Percentiles rank a stretch among this genome's conserved stretches.
These are phyloP conservation scores for Neosilurus hyrtlii DNA, from an alignment of 2,797 vertebrate genomes.

Conservation along the genomic window DNA sequence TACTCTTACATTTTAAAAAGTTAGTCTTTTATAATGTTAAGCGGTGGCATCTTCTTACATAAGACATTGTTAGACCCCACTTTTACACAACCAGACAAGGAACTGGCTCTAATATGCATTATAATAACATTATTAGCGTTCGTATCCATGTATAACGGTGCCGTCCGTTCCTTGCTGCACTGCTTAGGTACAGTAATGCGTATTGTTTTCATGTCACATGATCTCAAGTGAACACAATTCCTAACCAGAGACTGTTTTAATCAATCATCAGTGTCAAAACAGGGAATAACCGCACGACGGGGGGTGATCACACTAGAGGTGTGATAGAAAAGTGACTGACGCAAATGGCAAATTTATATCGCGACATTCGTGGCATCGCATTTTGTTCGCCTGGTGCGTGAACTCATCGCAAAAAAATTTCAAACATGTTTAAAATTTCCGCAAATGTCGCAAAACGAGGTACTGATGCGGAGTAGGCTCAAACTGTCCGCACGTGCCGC, in stretches of 20 bases:
- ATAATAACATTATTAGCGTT: not conserved
- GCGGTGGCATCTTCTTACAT: not conserved
- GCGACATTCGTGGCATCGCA: too few species aligned
- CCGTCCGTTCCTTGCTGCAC: not conserved
- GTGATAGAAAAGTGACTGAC: too few species aligned
- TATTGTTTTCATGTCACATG: not conserved
- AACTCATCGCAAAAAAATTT: too few species aligned
- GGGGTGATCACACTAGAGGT: too few species aligned
- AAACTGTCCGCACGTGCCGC: too few species aligned
- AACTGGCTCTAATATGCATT: not conserved
- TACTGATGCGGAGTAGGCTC: too few species aligned
- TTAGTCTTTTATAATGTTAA: not conserved
- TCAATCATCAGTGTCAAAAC: not conserved
- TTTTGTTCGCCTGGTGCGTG: too few species aligned
- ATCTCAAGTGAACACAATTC: not conserved
- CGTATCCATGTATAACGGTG: not conserved
- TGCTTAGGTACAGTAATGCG: not conserved
- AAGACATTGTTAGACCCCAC: not conserved
- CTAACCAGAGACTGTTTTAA: not conserved
- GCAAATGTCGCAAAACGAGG: too few species aligned
- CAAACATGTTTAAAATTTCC: too few species aligned
- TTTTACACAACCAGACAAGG: not conserved
- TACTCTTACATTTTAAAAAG: constrained; percentile 48
- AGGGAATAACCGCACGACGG: too few species aligned
- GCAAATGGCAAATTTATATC: too few species aligned